Evolutionary conservation across 2,113 vertebrate species (phyloP), one percentile per base, ranked within the genome.

Genomic region (Psammodynastes pulverulentus): DNA sequence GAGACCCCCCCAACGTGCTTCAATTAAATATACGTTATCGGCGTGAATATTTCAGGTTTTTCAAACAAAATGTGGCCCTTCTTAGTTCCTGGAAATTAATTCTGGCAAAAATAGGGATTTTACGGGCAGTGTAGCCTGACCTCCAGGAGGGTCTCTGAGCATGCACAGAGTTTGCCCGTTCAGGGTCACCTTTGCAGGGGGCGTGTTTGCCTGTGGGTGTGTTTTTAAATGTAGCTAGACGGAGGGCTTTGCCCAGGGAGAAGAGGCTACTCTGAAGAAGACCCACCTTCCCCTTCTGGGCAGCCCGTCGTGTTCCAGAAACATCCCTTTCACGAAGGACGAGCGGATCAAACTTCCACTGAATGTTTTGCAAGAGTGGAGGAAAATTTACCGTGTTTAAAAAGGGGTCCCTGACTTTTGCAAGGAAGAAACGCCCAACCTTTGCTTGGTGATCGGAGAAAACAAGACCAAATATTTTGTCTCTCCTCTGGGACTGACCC

Each of bases 301-400:
- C 93, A 97, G 94, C 94, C 49, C 94, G 95, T 92, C 89, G 58
- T 96, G 96, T 96, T 95, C 95, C 94, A 95, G 94, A 96, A 94
- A 96, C 94, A 93, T 95, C 49, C 95, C 90, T 94, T 93, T 93
- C 87, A 94, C 95, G 95, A 94, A 95, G 95, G 96, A 96, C 96
- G 95, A 95, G 96, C 94, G 62, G 62, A 34, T 17, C 29, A 2
- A 94, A 96, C 94, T 93, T 95, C 86, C 95, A 91, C 93, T 93
- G 91, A 94, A 96, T 94, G 93, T 96, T 96, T 95, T 95, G 39
- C 24, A 34, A 49, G 15, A 8, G 2, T 6, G 2, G 34, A 24
- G 39, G 21, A n/a, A 45, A 95, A 92, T n/a, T 86, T 52, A 95
- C 95, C 72, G 92, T 93, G 93, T 95, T 94, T 95, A 92, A 92